Percentiles rank a stretch among this genome's conserved stretches.
Evolutionary conservation across 2,888 invertebrate genomes (phyloP).

Genomic region (Marronus borbonicus): DNA sequence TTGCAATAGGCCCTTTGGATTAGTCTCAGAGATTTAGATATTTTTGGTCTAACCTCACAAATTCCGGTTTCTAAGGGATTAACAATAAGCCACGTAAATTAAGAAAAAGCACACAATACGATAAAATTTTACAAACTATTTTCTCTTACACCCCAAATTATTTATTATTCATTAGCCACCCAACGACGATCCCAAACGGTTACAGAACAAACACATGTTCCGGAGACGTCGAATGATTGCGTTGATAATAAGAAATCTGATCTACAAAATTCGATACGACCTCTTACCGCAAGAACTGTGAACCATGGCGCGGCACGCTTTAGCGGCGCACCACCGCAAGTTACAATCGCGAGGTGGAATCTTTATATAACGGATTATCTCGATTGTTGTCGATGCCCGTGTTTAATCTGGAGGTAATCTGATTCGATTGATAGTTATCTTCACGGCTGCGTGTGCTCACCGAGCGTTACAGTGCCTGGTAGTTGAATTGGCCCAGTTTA

Average conservation of each 20-base stretch:
- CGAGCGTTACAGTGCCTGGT: neutral
- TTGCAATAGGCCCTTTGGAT: too few species aligned
- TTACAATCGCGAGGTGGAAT: conserved; percentile 17
- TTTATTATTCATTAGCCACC: too few species aligned
- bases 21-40: too few species aligned
- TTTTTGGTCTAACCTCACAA: too few species aligned
- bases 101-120: too few species aligned
- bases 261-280: conserved; percentile 14
- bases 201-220: neutral
- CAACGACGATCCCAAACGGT: too few species aligned
- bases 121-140: too few species aligned
- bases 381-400: conserved; percentile 53
- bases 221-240: conserved; percentile 10
- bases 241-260: conserved; percentile 30
- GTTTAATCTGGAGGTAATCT: conserved; percentile 54
- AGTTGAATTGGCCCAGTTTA: too few species aligned
- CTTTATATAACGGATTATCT: conserved; percentile 53
- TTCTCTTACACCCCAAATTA: too few species aligned
- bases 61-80: too few species aligned
- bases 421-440: conserved; percentile 48
- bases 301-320: conserved; percentile 16
- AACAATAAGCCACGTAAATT: too few species aligned
- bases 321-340: neutral
- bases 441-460: conserved; percentile 5
- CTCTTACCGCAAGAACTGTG: conserved; percentile 26